Evolutionary conservation across 2,888 invertebrate species (phyloP), one percentile per base, ranked within the genome.

Genomic region (Noctua janthina): DNA sequence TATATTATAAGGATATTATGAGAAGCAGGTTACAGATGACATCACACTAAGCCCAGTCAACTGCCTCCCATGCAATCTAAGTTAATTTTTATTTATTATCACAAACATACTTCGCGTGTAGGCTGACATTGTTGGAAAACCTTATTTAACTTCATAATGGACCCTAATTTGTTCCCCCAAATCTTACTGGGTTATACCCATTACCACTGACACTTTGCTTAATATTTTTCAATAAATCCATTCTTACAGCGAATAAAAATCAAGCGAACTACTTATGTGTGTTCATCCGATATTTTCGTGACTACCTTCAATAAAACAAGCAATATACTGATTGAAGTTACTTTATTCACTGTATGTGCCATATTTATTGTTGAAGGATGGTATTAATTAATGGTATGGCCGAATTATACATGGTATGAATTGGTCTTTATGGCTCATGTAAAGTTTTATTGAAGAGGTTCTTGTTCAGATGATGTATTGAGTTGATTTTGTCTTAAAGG

Each of bases 311-410:
- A 90, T 90, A 88, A 90, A 89, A 78, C 82, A 84, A 79, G 59
- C 74, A 82, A 85, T 88, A 89, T 86, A 85, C 81, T 90, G 87
- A 89, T 89, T 89, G 83, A 83, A 88, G 84, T 81, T 89, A 87
- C 83, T 89, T 90, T 90, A 89, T 90, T 89, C 86, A 84, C 69
- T 72, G 77, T 79, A 73, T 84, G 69, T 66, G 43, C 67, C 39
- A 78, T 86, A 88, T 90, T 90, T 90, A 90, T 90, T 79, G 83
- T 79, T 68, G 72, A 64, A 72, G 73, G 72, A 59, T 66, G n/a
- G 49, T 71, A 79, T 87, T 85, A 88, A 89, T 89, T 89, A 89
- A 89, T 88, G 76, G 75, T 86, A 88, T 89, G 82, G 67, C 88
- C 88, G 79, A 89, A 90, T 89, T 90, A 81, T 86, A 86, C 84